Evolutionary conservation across 2,113 vertebrate species (phyloP).

Genomic region (Ovis canadensis): DNA sequence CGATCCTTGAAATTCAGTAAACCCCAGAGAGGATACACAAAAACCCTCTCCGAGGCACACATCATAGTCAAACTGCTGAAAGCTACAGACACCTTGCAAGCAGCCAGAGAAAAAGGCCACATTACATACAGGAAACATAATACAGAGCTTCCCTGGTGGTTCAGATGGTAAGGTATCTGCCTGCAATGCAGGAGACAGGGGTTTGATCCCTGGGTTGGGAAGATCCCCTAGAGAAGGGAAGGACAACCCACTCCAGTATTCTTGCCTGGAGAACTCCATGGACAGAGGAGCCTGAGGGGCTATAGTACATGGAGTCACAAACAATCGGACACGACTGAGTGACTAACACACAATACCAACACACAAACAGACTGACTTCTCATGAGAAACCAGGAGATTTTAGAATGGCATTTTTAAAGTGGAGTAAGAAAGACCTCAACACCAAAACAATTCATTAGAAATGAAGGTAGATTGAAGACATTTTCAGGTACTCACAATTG

Average conservation of each 20-base stretch:
- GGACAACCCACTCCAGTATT: not conserved
- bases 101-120: not conserved
- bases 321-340: rapidly evolving
- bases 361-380: not conserved
- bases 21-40: not conserved
- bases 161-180: not conserved
- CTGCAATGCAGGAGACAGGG: not conserved
- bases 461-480: not conserved
- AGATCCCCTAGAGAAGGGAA: not conserved
- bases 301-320: not conserved
- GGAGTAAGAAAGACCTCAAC: not conserved
- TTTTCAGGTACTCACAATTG: not conserved
- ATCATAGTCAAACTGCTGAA: not conserved
- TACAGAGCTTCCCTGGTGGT: not conserved
- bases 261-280: not conserved
- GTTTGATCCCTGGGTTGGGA: not conserved
- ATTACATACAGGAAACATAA: not conserved
- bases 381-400: not conserved
- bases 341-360: not conserved
- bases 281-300: not conserved
- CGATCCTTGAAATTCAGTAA: not conserved
- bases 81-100: not conserved
- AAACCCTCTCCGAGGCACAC: not conserved
- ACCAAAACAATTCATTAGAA: not conserved
- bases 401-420: not conserved